phyloP scores from a whole-genome alignment of 1,140 invertebrate genomes.

The Aplysia californica region DNA sequence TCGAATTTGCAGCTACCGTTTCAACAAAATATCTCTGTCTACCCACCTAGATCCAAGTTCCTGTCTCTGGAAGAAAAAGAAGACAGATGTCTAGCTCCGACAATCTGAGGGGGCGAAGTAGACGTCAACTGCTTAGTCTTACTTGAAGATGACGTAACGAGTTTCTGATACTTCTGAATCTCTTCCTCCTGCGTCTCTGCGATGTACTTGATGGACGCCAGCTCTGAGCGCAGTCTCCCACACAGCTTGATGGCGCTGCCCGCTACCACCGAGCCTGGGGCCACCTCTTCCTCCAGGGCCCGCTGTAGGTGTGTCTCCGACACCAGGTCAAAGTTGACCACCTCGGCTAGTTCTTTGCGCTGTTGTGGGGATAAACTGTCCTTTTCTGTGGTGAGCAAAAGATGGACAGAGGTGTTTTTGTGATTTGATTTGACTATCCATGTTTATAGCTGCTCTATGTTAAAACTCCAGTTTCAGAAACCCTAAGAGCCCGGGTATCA shows the following conservation, averaged over 20 bases:
- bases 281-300: slow-evolving; percentile 50
- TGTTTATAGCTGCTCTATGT: background rate
- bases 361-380: slow-evolving; percentile 49
- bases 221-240: slow-evolving; percentile 41
- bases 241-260: slow-evolving; percentile 59
- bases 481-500: too few relatives aligned
- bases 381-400: slow-evolving; percentile 43
- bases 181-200: slow-evolving; percentile 52
- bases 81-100: background rate
- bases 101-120: too few relatives aligned
- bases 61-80: background rate
- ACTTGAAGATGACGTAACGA: too few relatives aligned
- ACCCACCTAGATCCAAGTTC: slow-evolving; percentile 1
- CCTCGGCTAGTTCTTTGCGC: slow-evolving; percentile 46
- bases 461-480: background rate
- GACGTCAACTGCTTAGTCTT: too few relatives aligned
- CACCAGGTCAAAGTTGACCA: slow-evolving; percentile 57
- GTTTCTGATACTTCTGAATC: slow-evolving; percentile 41
- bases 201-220: slow-evolving; percentile 50
- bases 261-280: slow-evolving; percentile 53
- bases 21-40: too few relatives aligned
- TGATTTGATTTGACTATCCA: background rate
- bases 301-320: slow-evolving; percentile 54
- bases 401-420: background rate
- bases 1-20: too few relatives aligned